Conservation (phyloP, 2,113 vertebrate species). For the Chamaea fasciata region DNA sequence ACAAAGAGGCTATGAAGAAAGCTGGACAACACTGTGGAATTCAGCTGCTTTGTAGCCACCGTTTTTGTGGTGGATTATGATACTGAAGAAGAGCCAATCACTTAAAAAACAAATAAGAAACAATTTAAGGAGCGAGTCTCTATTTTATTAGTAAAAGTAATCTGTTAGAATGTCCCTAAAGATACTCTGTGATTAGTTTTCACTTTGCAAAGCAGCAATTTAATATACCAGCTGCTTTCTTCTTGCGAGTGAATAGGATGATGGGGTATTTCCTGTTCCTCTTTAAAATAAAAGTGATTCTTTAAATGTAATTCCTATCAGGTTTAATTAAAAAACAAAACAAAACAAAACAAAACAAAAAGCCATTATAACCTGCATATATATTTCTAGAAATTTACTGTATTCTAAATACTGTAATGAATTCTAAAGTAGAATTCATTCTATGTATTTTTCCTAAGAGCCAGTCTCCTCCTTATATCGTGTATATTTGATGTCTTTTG, state of each 20-base stretch:
- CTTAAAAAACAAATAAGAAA: not conserved
- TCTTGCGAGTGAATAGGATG: not conserved
- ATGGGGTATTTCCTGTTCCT: not conserved
- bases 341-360: not conserved
- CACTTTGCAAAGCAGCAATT: not conserved
- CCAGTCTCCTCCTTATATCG: not conserved
- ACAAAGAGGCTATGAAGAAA: not conserved
- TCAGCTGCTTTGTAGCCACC: not conserved
- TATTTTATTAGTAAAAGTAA: not conserved
- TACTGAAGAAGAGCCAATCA: not conserved
- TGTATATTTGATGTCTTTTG: not conserved
- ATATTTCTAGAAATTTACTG: not conserved
- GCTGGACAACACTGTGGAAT: not conserved
- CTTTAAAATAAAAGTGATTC: not conserved
- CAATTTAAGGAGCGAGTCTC: not conserved
- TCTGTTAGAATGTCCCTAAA: not conserved
- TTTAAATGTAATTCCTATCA: not conserved
- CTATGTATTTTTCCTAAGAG: not conserved
- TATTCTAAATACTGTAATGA: too few species aligned
- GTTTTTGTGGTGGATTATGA: not conserved
- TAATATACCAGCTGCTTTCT: not conserved
- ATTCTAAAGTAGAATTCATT: not conserved
- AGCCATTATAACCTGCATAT: not conserved
- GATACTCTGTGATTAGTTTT: not conserved
- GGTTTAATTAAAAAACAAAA: not conserved